Base-by-base conservation (phyloP, 2,113 vertebrate genomes). In the Geococcyx californianus region DNA sequence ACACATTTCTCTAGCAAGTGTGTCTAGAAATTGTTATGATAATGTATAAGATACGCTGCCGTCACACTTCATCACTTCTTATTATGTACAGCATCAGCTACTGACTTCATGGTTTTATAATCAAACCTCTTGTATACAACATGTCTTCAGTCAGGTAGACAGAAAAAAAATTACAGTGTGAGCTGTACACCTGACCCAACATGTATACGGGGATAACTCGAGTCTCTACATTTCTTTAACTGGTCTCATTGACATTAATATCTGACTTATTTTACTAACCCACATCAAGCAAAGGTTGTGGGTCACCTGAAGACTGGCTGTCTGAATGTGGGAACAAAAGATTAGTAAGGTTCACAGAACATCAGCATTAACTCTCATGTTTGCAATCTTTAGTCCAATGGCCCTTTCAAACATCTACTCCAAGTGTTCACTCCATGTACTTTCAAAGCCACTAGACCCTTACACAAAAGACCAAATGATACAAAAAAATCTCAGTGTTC, bases 31-130 rank as follows among this genome's bases (percentile, higher is more conserved):
- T 93, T 75, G 72, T 67, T 72, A 19, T 58, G 34, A 89, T 78
- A 94, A 80, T 92, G 77, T 87, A 77, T 77, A 83, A 82, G 44
- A 93, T 93, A 92, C 54, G 81, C 82, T 85, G 34, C 78, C 0
- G 5, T 87, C 93, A 96, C 55, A 88, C 84, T 95, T 77, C 89
- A 94, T 89, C 54, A 63, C 29, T 86, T 94, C 81, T 95, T 93
- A 84, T 69, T 85, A 90, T 56, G 54, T 67, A 64, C 58, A 79
- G 33, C 67, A 75, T 90, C 76, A 83, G 14, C 42, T 96, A 68
- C 59, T 64, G 44, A 77, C 28, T 79, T 90, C 44, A 93, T 72
- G 36, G 10, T 45, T 90, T 95, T 91, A 64, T 94, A 69, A 93
- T 94, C 87, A 73, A 49, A 76, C 44, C 14, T 49, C 77, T 84